A percentile compares a stretch with the other conserved stretches of the same genome.
phyloP scores from a whole-genome alignment of 2,888 invertebrate genomes.

The Drosophila bunnanda region DNA sequence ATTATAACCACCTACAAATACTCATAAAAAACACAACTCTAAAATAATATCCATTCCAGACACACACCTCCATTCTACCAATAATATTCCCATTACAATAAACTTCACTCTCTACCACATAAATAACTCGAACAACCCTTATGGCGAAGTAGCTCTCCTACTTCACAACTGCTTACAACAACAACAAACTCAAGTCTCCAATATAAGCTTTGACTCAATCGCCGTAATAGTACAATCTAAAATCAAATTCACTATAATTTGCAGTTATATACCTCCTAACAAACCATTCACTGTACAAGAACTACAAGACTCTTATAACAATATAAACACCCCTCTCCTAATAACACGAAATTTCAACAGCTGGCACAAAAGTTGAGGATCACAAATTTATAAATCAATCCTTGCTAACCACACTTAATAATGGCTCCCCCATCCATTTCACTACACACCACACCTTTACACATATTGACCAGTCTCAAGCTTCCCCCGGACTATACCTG shows the following conservation, averaged over 20 bases:
- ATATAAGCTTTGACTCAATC: not conserved
- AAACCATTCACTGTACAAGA: not conserved
- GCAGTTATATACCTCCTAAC: slow-evolving; percentile 2
- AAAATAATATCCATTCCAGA: slow-evolving; percentile 3
- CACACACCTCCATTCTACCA: slow-evolving; percentile 2
- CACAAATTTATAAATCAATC: no score
- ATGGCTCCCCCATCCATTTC: no score
- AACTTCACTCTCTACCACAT: no score
- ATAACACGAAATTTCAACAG: not conserved
- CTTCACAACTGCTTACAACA: not conserved
- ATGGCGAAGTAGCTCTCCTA: not conserved
- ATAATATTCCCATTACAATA: not conserved
- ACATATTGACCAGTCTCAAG: no score
- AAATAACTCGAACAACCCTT: not conserved
- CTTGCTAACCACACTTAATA: not conserved
- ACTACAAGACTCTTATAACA: no score
- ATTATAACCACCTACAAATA: slow-evolving; percentile 2
- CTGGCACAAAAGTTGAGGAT: not conserved
- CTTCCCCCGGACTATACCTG: no score
- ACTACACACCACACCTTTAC: no score
- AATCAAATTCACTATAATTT: slow-evolving; percentile 1
- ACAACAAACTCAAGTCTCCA: not conserved
- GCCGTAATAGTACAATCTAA: not conserved
- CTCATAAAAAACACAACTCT: not conserved
- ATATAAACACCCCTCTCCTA: no score